A percentile compares a stretch with the other conserved stretches of the same genome.
phyloP scores from a whole-genome alignment of 2,113 vertebrate genomes.

The Solea solea region DNA sequence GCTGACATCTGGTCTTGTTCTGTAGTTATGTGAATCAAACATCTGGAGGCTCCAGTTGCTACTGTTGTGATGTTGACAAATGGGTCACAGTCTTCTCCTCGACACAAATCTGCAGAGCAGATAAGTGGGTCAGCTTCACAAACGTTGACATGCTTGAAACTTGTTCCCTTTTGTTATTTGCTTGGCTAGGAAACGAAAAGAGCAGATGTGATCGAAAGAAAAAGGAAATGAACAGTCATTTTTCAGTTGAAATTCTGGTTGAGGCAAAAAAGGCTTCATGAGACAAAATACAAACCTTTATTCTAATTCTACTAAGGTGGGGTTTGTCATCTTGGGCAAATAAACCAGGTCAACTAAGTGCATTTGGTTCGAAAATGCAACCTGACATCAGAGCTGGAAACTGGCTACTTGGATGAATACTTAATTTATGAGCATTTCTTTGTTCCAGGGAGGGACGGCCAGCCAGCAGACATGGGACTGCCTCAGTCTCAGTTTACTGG shows the following conservation, averaged over 20 bases:
- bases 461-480: background rate
- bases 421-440: constrained; percentile 49
- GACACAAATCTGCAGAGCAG: constrained; percentile 41
- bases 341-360: constrained; percentile 39
- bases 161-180: constrained; percentile 31
- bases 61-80: constrained; percentile 58
- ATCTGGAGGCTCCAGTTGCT: constrained; percentile 64
- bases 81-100: constrained; percentile 39
- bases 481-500: constrained; percentile 18
- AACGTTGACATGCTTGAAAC: constrained; percentile 2
- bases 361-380: constrained; percentile 30
- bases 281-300: constrained; percentile 6
- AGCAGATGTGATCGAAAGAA: constrained; percentile 10
- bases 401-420: constrained; percentile 44
- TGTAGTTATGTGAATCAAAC: constrained; percentile 62
- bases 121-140: constrained; percentile 55
- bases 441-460: constrained; percentile 39
- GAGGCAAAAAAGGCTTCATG: constrained; percentile 3
- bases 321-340: constrained; percentile 4
- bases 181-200: constrained; percentile 20
- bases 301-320: background rate
- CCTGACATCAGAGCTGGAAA: constrained; percentile 45
- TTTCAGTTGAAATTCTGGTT: background rate
- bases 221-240: constrained; percentile 9
- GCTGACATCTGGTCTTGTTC: constrained; percentile 67